A percentile compares a stretch with the other conserved stretches of the same genome.
These are phyloP conservation scores for Plusia festucae DNA, from an alignment of 2,888 invertebrate genomes.

Conservation along the genomic window DNA sequence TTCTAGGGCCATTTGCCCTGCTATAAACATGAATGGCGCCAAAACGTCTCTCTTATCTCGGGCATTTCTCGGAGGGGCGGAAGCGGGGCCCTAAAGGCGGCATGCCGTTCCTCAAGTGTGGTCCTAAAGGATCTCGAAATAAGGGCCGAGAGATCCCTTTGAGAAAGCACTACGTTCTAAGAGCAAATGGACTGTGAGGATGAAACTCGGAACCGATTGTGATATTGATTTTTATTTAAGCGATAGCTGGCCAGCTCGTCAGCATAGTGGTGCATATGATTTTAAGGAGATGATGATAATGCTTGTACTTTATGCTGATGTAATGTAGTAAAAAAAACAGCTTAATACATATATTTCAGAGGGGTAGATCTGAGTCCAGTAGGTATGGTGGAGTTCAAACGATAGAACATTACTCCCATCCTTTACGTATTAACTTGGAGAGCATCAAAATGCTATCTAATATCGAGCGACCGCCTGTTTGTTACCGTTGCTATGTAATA, in stretches of 20 bases:
- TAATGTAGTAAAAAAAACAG: neutral
- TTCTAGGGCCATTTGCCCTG: slow-evolving; percentile 87
- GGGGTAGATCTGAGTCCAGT: neutral
- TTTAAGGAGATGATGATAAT: slow-evolving; percentile 17
- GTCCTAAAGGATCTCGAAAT: slow-evolving; percentile 87
- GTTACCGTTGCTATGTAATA: slow-evolving; percentile 13
- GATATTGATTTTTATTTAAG: slow-evolving; percentile 88
- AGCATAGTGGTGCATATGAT: slow-evolving; percentile 52
- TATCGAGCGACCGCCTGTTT: slow-evolving; percentile 11
- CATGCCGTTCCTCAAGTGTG: slow-evolving; percentile 84
- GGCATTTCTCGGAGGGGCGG: slow-evolving; percentile 87
- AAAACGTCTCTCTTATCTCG: slow-evolving; percentile 89
- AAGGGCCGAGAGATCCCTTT: slow-evolving; percentile 84
- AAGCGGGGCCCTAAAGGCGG: slow-evolving; percentile 83
- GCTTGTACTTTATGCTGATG: neutral
- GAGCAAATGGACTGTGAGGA: slow-evolving; percentile 88
- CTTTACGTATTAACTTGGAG: neutral
- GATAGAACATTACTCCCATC: neutral
- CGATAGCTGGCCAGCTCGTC: slow-evolving; percentile 70
- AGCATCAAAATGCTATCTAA: neutral
- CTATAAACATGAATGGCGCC: slow-evolving; percentile 89
- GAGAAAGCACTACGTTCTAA: slow-evolving; percentile 84
- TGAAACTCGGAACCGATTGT: slow-evolving; percentile 83
- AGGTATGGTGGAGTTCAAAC: neutral
- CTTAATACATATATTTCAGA: neutral